A percentile compares a stretch with the other conserved stretches of the same genome.
phyloP scores from a whole-genome alignment of 2,888 invertebrate genomes.

The Synergus gifuensis region DNA sequence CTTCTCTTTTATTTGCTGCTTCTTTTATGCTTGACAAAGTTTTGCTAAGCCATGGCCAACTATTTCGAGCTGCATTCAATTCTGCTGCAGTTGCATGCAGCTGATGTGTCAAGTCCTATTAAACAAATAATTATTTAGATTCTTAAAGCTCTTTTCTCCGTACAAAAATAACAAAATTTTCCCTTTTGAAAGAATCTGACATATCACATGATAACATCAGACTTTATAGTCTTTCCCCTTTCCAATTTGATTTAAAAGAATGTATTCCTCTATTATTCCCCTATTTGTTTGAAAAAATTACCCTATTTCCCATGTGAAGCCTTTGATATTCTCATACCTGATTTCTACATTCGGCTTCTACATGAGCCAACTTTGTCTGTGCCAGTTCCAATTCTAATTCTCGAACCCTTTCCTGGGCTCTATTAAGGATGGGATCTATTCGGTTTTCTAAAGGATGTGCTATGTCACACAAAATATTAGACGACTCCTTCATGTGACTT shows the following conservation, averaged over 20 bases:
- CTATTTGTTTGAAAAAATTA: too few relatives aligned
- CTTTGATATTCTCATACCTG: constrained; percentile 81
- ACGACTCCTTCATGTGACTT: constrained; percentile 63
- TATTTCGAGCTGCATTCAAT: constrained; percentile 84
- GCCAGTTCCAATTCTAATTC: constrained; percentile 97
- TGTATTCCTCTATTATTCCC: too few relatives aligned
- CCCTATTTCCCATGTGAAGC: too few relatives aligned
- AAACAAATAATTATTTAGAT: constrained; percentile 22
- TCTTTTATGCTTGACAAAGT: constrained; percentile 90
- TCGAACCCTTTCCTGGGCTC: constrained; percentile 85
- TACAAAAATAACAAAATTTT: neutral
- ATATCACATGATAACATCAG: neutral
- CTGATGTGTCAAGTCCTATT: constrained; percentile 93
- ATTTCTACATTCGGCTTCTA: constrained; percentile 97
- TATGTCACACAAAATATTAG: constrained; percentile 64
- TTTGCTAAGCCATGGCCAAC: constrained; percentile 97
- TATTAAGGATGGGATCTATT: constrained; percentile 72
- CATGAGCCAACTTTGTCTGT: constrained; percentile 97
- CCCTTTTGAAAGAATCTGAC: neutral
- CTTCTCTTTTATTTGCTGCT: constrained; percentile 82
- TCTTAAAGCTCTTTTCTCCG: neutral
- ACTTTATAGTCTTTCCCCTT: too few relatives aligned
- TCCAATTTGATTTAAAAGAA: too few relatives aligned
- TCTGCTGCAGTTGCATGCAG: constrained; percentile 90
- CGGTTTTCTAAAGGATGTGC: constrained; percentile 70